These are phyloP conservation scores for Ephydatia muelleri DNA, from an alignment of 37 sponge, comb jelly and placozoan genomes.

Conservation along the genomic window DNA sequence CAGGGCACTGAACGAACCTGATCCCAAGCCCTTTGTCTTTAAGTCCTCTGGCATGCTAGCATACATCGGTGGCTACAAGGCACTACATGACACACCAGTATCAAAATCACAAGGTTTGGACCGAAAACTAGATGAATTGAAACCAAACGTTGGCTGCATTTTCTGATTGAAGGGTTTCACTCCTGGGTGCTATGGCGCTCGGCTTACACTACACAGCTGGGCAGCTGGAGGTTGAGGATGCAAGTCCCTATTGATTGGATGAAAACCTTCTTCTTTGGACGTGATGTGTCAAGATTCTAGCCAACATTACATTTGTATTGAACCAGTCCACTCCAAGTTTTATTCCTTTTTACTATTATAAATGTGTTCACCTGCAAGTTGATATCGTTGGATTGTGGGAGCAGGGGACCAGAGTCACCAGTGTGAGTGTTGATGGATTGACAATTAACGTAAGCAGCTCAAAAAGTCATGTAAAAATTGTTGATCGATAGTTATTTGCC, in stretches of 20 bases:
- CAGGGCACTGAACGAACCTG: constrained; percentile 33
- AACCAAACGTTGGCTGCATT: no score
- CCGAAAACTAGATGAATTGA: no score
- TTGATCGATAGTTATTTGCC: no score
- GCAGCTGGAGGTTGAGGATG: constrained; percentile 90
- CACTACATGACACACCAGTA: constrained; percentile 67
- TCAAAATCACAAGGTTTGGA: constrained; percentile 74
- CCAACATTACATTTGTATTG: not conserved
- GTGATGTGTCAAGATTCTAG: constrained; percentile 89
- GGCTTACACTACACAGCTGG: constrained; percentile 84
- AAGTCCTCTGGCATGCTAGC: constrained; percentile 85
- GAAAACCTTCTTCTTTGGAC: constrained; percentile 85
- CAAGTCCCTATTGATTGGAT: constrained; percentile 93
- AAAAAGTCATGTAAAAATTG: no score
- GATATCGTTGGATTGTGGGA: not conserved
- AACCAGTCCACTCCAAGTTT: no score
- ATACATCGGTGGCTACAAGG: constrained; percentile 84
- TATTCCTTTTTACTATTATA: no score
- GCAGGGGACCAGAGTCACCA: not conserved
- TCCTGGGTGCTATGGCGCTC: constrained; percentile 91
- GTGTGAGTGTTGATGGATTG: no score
- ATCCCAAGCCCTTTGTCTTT: constrained; percentile 56
- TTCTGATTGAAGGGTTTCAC: constrained; percentile 54
- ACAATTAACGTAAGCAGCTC: no score
- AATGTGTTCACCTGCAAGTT: no score